Conservation (phyloP, 1,140 invertebrate species). For the Dryas iulia region DNA sequence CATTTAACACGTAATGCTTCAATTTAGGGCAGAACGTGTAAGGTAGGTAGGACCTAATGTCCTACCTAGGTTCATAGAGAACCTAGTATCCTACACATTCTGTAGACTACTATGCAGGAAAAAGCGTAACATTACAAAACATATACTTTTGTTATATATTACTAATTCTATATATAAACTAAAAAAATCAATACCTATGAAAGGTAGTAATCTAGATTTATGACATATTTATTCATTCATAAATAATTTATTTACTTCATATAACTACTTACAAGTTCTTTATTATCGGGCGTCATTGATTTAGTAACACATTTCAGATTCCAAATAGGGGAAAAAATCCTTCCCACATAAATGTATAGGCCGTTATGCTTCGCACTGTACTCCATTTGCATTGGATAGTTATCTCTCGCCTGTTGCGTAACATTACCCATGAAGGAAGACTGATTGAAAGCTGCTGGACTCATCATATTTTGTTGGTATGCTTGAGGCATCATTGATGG, state of each 20-base stretch:
- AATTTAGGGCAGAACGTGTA: too few relatives aligned
- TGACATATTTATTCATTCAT: background rate
- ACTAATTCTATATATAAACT: too few relatives aligned
- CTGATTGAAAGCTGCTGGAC: constrained; percentile 60
- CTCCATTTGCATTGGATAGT: constrained; percentile 78
- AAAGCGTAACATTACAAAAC: too few relatives aligned
- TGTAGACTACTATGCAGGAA: too few relatives aligned
- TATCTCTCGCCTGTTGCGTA: constrained; percentile 63
- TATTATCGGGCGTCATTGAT: constrained; percentile 80
- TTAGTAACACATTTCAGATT: constrained; percentile 86
- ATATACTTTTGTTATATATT: too few relatives aligned
- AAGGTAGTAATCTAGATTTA: too few relatives aligned
- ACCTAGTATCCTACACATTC: too few relatives aligned
- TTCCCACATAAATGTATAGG: constrained; percentile 93
- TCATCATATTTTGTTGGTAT: constrained; percentile 59
- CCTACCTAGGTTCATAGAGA: too few relatives aligned
- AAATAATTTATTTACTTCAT: background rate
- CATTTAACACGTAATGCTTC: too few relatives aligned
- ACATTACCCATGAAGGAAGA: constrained; percentile 59
- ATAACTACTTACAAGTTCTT: constrained; percentile 81
- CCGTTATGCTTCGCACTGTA: constrained; percentile 96
- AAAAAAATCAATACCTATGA: too few relatives aligned
- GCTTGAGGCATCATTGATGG: constrained; percentile 56
- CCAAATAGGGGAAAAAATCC: constrained; percentile 93
- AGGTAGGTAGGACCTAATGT: too few relatives aligned